Conservation (phyloP, 1,140 invertebrate genomes). For the Drosophila sechellia region DNA sequence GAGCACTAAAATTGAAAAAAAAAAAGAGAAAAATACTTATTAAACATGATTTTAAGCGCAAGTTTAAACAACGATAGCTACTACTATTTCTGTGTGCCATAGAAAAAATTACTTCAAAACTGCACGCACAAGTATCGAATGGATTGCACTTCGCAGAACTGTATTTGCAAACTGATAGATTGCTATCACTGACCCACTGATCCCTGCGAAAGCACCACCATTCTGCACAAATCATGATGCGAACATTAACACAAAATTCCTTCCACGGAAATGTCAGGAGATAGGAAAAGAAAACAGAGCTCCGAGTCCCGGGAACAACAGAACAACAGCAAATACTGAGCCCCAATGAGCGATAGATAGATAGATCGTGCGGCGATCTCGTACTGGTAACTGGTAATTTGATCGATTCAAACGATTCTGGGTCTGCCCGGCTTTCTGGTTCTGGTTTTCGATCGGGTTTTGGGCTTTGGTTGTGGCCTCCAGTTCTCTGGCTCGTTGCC, state of each 20-base stretch:
- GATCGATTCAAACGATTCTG: conserved; percentile 49
- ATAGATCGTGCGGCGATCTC: conserved; percentile 52
- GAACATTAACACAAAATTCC: conserved; percentile 24
- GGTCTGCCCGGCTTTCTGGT: neutral
- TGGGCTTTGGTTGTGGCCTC: neutral
- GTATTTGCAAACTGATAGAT: neutral
- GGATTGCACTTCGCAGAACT: neutral
- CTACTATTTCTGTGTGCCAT: too few species aligned
- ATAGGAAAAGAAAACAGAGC: neutral
- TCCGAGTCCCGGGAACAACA: neutral
- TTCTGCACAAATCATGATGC: conserved; percentile 3
- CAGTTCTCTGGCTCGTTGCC: conserved; percentile 25
- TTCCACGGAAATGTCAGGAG: conserved; percentile 30
- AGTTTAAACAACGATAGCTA: too few species aligned
- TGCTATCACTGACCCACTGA: conserved; percentile 7
- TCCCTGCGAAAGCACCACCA: neutral
- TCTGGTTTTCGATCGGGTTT: conserved; percentile 10
- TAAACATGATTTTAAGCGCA: neutral
- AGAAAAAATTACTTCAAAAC: too few species aligned
- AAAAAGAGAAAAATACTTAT: neutral
- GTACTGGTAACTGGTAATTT: conserved; percentile 55
- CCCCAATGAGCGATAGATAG: conserved; percentile 7
- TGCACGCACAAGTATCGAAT: neutral
- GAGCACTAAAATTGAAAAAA: conserved; percentile 87
- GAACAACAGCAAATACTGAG: conserved; percentile 21